phyloP scores from a whole-genome alignment of 2,113 vertebrate genomes.

The Vulpes ferrilata region DNA sequence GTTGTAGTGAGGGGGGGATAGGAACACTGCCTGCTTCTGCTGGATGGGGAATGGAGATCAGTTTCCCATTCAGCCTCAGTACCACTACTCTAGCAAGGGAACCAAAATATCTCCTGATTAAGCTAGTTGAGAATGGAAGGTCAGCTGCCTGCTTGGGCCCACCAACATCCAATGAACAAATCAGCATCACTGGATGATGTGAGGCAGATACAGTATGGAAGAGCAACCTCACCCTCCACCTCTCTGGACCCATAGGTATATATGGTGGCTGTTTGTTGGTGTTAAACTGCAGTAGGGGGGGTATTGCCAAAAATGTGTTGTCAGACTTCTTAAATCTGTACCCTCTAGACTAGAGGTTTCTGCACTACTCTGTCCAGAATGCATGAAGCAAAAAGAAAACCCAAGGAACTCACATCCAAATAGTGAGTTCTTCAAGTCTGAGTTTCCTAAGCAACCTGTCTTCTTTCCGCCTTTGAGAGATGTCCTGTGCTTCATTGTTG shows the following conservation, averaged over 20 bases:
- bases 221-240: not conserved
- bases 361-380: not conserved
- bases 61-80: not conserved
- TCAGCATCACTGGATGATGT: not conserved
- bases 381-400: not conserved
- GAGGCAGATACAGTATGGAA: not conserved
- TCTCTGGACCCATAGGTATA: not conserved
- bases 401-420: too few relatives aligned
- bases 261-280: not conserved
- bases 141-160: not conserved
- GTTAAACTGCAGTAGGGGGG: not conserved
- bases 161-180: accelerated
- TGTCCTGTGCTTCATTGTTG: not conserved
- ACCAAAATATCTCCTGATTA: not conserved
- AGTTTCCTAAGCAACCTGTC: not conserved
- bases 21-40: not conserved
- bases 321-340: not conserved
- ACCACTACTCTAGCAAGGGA: not conserved
- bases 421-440: not conserved
- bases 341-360: not conserved
- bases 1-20: accelerated
- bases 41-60: too few relatives aligned
- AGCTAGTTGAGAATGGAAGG: not conserved
- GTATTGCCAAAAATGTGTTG: not conserved
- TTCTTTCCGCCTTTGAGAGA: not conserved